Base-by-base conservation (phyloP, 2,113 vertebrate genomes). In the Phocoena sinus region DNA sequence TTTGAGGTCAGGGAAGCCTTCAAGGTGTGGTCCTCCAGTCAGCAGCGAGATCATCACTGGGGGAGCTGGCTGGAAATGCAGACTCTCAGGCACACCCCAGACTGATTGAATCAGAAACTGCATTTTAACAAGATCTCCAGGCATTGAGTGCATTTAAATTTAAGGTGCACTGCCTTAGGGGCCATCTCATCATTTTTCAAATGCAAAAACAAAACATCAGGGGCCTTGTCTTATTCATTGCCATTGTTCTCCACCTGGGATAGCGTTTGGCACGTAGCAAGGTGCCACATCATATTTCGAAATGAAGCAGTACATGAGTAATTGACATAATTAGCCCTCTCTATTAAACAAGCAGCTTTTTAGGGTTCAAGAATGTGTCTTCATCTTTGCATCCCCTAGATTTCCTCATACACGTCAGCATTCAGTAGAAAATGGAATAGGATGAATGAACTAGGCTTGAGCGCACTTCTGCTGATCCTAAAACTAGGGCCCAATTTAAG, bases 401-500 rank as follows among this genome's bases (percentile, higher is more conserved):
- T 94, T 87, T 91, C 53, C 23, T 95, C 62, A 38, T 5, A 58
- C 12, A 76, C 20, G 33, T 81, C 28, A 53, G 18, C 18, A 74
- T 26, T 88, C 77, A 47, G n/a, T 83, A 92, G n/a, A 77, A 53
- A 53, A 31, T 21, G 73, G 65, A 95, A 41, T 4, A 53, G 20
- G 50, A 47, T 91, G 63, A 85, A 50, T 50, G 65, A 50, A 90
- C 33, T 79, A 65, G 71, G 50, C n/a, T 63, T 56, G 28, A 71
- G 9, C 53, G 31, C 21, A 21, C 25, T 77, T 56, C 63, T 71
- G 87, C 53, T 47, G 62, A 93, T 21, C 17, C 38, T 36, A 73
- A 67, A 93, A 81, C 41, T 56, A 63, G 62, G 26, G 83, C 21
- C 67, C 50, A 60, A 58, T 74, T 85, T 74, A 79, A 97, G 47